Evolutionary conservation across 2,888 invertebrate species (phyloP), one percentile per base, ranked within the genome.

Genomic region (Bellardia bayeri): DNA sequence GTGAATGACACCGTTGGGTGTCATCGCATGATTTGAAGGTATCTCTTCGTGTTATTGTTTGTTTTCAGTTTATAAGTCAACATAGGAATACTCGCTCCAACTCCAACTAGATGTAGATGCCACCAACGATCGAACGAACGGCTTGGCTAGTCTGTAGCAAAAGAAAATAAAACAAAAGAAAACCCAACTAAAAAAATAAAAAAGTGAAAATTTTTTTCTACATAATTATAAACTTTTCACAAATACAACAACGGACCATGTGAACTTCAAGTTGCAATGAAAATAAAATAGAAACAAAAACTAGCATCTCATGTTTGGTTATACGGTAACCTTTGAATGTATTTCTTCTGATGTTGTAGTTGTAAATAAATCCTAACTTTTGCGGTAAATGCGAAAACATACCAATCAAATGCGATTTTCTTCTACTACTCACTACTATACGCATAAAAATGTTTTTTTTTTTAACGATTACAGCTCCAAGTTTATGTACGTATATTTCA

Each of bases 1-100:
- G 87, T 85, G 87, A 88, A 84, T 86, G 87, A 87, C 87, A 87
- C 87, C 85, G 85, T 85, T 85, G 82, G 84, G 87, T 87, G 87
- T 85, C 87, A 87, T 87, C 85, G 85, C 87, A 87, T 87, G 87
- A 85, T 85, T 82, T 79, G 82, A 82, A 82, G 87, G 82, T 58
- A 85, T 87, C 82, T 82, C 72, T 78, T 54, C 61, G 72, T 78
- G 78, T 64, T 71, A 78, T 64, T 78, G 78, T 79, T 87, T 81
- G 72, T 51, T 68, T 69, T 61, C 42, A 63, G 45, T 71, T 71
- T 71, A 42, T 33, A 63, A 80, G 75, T 63, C 66, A 64, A 54
- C 66, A 69, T 16, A 54, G 42, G 69, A 40, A 71, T 33, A 37
- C 37, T 30, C 16, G 33, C 51, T 16, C 23, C 51, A n/a, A 42